Evolutionary conservation across 2,888 invertebrate genomes (phyloP), one percentile per base, ranked within the genome.

Genomic region (Polydrusus tereticollis): DNA sequence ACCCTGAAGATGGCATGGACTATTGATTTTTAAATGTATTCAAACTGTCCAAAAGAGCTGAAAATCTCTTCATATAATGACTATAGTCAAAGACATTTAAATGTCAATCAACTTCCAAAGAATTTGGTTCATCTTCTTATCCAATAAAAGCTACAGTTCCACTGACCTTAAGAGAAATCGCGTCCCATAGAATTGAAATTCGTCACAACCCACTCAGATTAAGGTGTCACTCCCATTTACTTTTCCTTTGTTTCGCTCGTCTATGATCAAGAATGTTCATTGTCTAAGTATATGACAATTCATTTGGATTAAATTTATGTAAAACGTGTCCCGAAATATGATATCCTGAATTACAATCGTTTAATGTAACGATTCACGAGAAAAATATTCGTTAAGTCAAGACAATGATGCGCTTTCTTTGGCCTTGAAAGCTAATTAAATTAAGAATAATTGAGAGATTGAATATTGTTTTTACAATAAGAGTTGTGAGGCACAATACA

Each of bases 151-250:
- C 36, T 18, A 45, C 6, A 23, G 67, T 67, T 69, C 62, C 62
- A 62, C 55, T 69, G 43, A 50, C 69, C 47, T 29, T 20, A 63
- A 55, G 69, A 69, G 69, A 69, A 69, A 69, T 60, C 62, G 59
- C 16, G 52, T 29, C 26, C 52, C 52, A 29, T 52, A 52, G n/a
- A 26, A 50, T 50, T 26, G 10, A 45, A 45, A 52, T 29, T 29
- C 52, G 52, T 29, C 52, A 52, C 1, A 1, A 16, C 52, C 52
- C 29, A 52, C 52, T 21, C 50, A 50, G 36, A 36, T 36, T n/a
- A 36, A 36, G n/a, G 36, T 36, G 36, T 36, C 36, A 36, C n/a
- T n/a, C 12, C 12, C 36, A 36, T 36, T 12, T 36, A 8, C 12
- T 12, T 45, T 20, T 23, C 21, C 23, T 50, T 23, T 50, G 8